Conservation (phyloP, 2,113 vertebrate genomes). For the Sterrhoptilus dennistouni region DNA sequence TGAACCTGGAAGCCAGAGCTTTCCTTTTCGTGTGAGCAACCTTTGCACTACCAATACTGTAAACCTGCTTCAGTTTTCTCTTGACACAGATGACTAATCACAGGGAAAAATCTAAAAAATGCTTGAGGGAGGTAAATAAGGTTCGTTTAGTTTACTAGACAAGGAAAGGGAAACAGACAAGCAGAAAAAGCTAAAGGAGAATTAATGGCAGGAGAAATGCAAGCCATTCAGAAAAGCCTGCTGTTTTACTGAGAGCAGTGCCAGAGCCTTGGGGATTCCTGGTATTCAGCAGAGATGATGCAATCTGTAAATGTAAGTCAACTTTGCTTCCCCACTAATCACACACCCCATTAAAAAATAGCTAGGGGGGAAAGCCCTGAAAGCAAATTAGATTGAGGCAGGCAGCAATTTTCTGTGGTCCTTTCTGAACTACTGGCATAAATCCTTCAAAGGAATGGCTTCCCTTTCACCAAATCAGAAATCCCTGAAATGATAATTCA, state of each 20-base stretch:
- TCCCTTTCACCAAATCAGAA: neutral
- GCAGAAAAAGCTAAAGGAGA: conserved; percentile 29
- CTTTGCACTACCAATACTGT: neutral
- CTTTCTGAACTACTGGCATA: neutral
- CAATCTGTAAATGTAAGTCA: conserved; percentile 1
- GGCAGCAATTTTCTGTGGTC: neutral
- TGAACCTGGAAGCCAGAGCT: neutral
- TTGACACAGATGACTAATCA: neutral
- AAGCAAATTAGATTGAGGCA: neutral
- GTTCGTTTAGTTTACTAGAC: neutral
- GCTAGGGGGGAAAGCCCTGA: neutral
- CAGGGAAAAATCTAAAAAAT: neutral
- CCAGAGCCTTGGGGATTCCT: conserved; percentile 13
- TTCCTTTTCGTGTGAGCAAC: neutral
- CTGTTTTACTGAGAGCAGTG: neutral
- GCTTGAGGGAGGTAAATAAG: neutral
- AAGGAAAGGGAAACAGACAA: conserved; percentile 3
- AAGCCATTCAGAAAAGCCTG: conserved; percentile 24
- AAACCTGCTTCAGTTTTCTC: neutral
- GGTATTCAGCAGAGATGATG: conserved; percentile 13
- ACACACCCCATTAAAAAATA: neutral
- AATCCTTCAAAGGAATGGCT: neutral
- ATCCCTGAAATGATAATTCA: neutral
- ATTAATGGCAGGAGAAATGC: conserved; percentile 5
- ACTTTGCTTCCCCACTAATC: neutral